Evolutionary conservation across 2,888 invertebrate genomes (phyloP), one percentile per base, ranked within the genome.

Genomic region (Pharmacophagus antenor): DNA sequence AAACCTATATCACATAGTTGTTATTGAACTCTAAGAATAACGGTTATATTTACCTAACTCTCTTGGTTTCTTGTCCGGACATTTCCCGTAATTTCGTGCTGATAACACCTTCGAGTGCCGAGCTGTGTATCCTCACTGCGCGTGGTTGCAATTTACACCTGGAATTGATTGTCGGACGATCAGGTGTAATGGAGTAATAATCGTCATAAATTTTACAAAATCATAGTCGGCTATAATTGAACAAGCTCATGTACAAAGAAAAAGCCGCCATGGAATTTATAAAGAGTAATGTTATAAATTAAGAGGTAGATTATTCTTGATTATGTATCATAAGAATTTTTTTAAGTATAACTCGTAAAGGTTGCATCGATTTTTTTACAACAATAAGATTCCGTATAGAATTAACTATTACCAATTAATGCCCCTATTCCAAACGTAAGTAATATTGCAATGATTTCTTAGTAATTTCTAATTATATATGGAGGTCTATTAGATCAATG

Each of bases 101-200:
- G 67, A 93, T 82, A 58, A 92, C 92, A 23, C 87, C 84, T 63
- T 91, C 90, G 56, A 93, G 81, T 22, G 91, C 88, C 48, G 88
- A 82, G 72, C 93, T 93, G 72, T 88, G 91, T 63, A 93, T 91
- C 47, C 87, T 82, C 61, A 93, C 91, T 8, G 91, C 92, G 56
- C 88, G 88, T 22, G 90, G 88, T 69, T 91, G 87, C 61, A 93
- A 77, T 71, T 88, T 85, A 74, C 95, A 95, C 67, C 92, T 90
- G 84, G 51, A 82, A 83, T 62, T 44, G n/a, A 83, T 62, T 8
- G 59, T 63, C 46, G 21, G 25, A 49, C 18, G 49, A 20, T 23
- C 22, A 47, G 17, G 49, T 49, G n/a, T 25, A 56, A 56, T 49
- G 12, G 37, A 55, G 22, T 23, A 52, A 37, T 41, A 51, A 47